Evolutionary conservation across 92 coral and sea anemone species (phyloP).

Genomic region (Zoanthus sansibaricus): DNA sequence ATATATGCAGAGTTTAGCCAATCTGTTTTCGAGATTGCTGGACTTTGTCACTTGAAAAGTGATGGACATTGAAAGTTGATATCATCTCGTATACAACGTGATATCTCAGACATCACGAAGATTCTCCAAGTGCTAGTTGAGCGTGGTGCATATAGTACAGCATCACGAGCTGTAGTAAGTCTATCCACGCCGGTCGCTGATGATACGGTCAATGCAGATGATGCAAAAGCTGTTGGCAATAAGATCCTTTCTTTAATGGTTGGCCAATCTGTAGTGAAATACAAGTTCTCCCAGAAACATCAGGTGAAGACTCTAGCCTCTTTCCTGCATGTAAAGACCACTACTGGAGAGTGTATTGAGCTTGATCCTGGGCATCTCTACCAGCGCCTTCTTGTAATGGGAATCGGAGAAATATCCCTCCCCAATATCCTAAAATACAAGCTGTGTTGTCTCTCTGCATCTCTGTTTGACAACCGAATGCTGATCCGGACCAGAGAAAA

Average conservation of each 20-base stretch:
- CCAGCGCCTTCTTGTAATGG: slow-evolving; percentile 47
- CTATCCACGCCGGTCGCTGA: not conserved
- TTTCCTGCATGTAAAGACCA: slow-evolving; percentile 16
- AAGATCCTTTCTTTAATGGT: slow-evolving; percentile 3
- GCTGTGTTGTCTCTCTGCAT: slow-evolving; percentile 40
- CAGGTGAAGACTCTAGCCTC: slow-evolving; percentile 53
- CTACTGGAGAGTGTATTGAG: slow-evolving; percentile 36
- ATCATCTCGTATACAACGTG: slow-evolving; percentile 35
- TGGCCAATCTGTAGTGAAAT: slow-evolving; percentile 37
- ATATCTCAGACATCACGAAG: slow-evolving; percentile 42
- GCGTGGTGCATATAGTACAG: not conserved
- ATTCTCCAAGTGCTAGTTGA: slow-evolving; percentile 31
- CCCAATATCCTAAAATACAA: slow-evolving; percentile 40
- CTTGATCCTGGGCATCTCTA: slow-evolving; percentile 47
- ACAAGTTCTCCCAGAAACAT: slow-evolving; percentile 46
- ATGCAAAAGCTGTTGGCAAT: slow-evolving; percentile 43
- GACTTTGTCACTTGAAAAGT: not conserved
- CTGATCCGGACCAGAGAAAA: slow-evolving; percentile 47
- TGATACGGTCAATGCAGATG: slow-evolving; percentile 35
- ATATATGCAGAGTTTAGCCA: slow-evolving; percentile 1
- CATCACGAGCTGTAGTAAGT: not conserved
- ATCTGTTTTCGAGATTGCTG: not conserved
- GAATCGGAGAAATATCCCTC: slow-evolving; percentile 47
- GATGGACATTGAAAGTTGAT: slow-evolving; percentile 34
- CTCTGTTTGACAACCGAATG: slow-evolving; percentile 33